Evolutionary conservation across 2,888 invertebrate species (phyloP), one percentile per base, ranked within the genome.

Genomic region (Boloria euphrosyne): DNA sequence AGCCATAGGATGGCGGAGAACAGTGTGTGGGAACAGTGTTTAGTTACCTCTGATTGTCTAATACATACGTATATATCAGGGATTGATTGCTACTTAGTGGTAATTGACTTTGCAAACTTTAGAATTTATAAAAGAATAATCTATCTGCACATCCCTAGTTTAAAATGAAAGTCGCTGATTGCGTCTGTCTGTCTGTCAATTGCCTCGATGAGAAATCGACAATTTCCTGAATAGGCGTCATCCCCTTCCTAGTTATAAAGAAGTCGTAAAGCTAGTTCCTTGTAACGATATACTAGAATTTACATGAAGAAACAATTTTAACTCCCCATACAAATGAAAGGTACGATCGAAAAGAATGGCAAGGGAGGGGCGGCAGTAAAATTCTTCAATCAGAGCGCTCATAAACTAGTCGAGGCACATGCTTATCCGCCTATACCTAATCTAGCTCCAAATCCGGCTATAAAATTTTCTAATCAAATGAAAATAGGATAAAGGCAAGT

Each of bases 321-420:
- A 4, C 57, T 7, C 44, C 57, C 57, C 57, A 46, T 57, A 22
- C 16, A 57, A 57, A 44, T 27, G 57, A 14, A n/a, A 57, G 57
- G 57, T 57, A 14, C 44, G 50, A 66, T 55, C 55, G 61, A 61
- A 65, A 14, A 27, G 64, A 31, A 44, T 31, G 5, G 38, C 22
- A 31, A 7, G 51, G 31, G 49, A 13, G 64, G 38, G 64, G 31
- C 27, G 62, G 46, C 55, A 52, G 55, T 63, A 63, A 67, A 67
- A 47, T 53, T 47, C 49, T 67, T 67, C 67, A 67, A 67, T 67
- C 67, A 63, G 58, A 18, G 27, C 6, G 49, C 58, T 58, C 58
- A 61, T 62, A 62, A 59, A 62, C 18, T n/a, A 18, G 13, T 22
- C 51, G 17, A n/a, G 57, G 49, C 59, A 49, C 47, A 46, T 49